Percentiles rank a stretch among this genome's conserved stretches.
These are phyloP conservation scores for Gymnocephalus cernua DNA, from an alignment of 2,113 vertebrate genomes.

Conservation along the genomic window DNA sequence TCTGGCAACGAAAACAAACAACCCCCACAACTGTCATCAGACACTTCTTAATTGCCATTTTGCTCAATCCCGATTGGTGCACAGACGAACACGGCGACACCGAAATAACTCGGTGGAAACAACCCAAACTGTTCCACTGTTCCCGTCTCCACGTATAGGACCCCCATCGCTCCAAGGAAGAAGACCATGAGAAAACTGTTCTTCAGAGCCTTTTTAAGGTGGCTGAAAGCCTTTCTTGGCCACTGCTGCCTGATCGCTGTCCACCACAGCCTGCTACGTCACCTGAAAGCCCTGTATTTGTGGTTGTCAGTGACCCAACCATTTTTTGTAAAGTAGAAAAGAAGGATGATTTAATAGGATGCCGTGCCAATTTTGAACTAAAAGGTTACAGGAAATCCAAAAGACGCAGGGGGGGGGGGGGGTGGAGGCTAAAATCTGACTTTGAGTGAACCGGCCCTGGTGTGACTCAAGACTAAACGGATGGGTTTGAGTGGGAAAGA, in stretches of 20 bases:
- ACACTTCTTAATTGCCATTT: neutral
- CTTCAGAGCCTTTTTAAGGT: neutral
- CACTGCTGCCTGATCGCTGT: neutral
- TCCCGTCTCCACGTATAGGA: neutral
- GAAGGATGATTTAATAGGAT: neutral
- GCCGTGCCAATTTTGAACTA: neutral
- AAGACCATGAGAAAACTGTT: neutral
- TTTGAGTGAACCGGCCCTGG: neutral
- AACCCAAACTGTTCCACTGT: neutral
- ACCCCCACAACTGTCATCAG: too few relatives aligned
- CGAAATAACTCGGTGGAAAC: neutral
- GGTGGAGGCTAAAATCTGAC: neutral
- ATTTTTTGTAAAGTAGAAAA: neutral
- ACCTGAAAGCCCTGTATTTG: conserved; percentile 10
- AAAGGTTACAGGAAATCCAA: conserved; percentile 17
- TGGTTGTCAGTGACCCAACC: neutral
- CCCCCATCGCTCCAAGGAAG: neutral
- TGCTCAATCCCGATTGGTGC: neutral
- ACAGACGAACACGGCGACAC: neutral
- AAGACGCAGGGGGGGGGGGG: neutral
- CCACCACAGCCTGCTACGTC: neutral
- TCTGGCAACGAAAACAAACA: too few relatives aligned
- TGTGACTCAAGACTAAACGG: conserved; percentile 32
- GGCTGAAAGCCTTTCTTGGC: neutral
- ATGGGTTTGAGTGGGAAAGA: neutral